These are phyloP conservation scores for Augochlora pura DNA, from an alignment of 1,140 invertebrate species.

Conservation along the genomic window DNA sequence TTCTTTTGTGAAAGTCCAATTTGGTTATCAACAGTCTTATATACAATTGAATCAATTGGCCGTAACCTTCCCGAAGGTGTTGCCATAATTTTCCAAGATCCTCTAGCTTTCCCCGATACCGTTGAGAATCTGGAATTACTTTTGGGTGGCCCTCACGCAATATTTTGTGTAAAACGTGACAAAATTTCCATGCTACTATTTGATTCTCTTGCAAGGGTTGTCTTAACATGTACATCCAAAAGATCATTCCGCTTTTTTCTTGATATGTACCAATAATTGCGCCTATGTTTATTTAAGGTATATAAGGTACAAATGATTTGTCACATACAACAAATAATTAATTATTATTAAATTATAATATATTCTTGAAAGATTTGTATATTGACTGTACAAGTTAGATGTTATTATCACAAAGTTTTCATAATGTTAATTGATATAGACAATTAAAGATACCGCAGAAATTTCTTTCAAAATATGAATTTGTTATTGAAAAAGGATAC, in stretches of 20 bases:
- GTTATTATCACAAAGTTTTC: too few species aligned
- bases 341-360: neutral
- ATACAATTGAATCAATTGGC: constrained; percentile 93
- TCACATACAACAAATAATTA: neutral
- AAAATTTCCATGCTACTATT: constrained; percentile 99
- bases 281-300: constrained; percentile 79
- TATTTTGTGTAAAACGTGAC: constrained; percentile 97
- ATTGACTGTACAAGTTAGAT: too few species aligned
- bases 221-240: constrained; percentile 92
- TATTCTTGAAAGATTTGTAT: too few species aligned
- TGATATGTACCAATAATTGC: constrained; percentile 97
- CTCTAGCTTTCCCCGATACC: constrained; percentile 87
- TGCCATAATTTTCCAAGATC: constrained; percentile 96
- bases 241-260: constrained; percentile 92
- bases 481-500: constrained; percentile 83
- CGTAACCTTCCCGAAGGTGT: constrained; percentile 95
- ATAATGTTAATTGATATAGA: too few species aligned
- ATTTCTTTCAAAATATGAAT: constrained; percentile 10
- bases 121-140: constrained; percentile 91
- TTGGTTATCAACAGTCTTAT: constrained; percentile 92
- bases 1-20: constrained; percentile 95
- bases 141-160: constrained; percentile 95
- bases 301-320: constrained; percentile 1
- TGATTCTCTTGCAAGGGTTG: constrained; percentile 94
- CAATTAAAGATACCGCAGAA: neutral